Percentiles rank a stretch among this genome's conserved stretches.
Conservation (phyloP, 2,888 invertebrate genomes). For the Chymomyza fuscimana region DNA sequence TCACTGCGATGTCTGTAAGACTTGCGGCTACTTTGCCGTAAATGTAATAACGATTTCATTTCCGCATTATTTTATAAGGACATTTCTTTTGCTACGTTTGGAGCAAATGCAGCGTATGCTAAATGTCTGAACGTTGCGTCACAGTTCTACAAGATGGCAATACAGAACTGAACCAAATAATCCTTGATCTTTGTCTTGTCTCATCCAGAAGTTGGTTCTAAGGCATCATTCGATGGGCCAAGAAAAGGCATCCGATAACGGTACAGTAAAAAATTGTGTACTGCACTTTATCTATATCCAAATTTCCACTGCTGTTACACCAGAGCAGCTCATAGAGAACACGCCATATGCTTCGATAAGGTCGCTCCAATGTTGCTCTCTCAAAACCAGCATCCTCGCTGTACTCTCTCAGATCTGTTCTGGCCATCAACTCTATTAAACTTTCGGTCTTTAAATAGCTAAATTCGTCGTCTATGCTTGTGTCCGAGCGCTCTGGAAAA, state of each 20-base stretch:
- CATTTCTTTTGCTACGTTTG: conserved; percentile 22
- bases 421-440: neutral
- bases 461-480: neutral
- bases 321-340: conserved; percentile 26
- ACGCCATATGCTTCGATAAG: conserved; percentile 11
- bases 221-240: neutral
- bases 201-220: neutral
- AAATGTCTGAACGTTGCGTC: too few species aligned
- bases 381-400: neutral
- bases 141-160: neutral
- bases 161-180: neutral
- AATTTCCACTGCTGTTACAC: conserved; percentile 10
- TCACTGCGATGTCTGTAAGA: neutral
- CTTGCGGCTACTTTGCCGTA: conserved; percentile 40
- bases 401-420: neutral
- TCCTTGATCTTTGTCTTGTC: neutral
- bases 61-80: conserved; percentile 40
- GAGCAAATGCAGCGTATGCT: neutral
- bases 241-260: conserved; percentile 27
- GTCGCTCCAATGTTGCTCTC: neutral
- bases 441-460: too few species aligned
- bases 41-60: conserved; percentile 68
- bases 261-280: conserved; percentile 44
- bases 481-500: neutral
- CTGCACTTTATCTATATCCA: conserved; percentile 38